These are phyloP conservation scores for Fundulus diaphanus DNA, from an alignment of 2,797 vertebrate genomes.

Conservation along the genomic window DNA sequence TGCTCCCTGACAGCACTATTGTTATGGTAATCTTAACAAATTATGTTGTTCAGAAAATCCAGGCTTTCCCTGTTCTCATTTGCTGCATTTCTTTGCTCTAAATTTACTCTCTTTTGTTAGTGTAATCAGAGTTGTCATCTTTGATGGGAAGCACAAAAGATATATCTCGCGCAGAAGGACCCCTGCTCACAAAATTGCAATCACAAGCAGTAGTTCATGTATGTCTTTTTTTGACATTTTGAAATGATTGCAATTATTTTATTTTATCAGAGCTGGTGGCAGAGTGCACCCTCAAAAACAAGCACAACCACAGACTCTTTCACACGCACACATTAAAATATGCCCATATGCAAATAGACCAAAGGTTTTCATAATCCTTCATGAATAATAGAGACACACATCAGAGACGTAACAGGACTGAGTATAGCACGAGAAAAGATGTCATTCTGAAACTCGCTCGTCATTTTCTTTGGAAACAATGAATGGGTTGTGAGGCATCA, in stretches of 20 bases:
- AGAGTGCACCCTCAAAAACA: neutral
- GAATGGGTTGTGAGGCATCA: slow-evolving; percentile 7
- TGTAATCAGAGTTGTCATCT: slow-evolving; percentile 61
- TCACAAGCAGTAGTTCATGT: slow-evolving; percentile 9
- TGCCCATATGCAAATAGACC: slow-evolving; percentile 51
- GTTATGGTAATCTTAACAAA: slow-evolving; percentile 58
- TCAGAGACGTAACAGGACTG: slow-evolving; percentile 44
- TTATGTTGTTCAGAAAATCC: slow-evolving; percentile 53
- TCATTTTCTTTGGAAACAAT: slow-evolving; percentile 18
- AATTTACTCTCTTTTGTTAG: slow-evolving; percentile 60
- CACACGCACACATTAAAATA: slow-evolving; percentile 9
- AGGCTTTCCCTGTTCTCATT: slow-evolving; percentile 40
- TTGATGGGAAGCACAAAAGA: slow-evolving; percentile 45
- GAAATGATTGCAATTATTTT: slow-evolving; percentile 30
- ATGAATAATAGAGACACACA: slow-evolving; percentile 64
- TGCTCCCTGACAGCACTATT: slow-evolving; percentile 47
- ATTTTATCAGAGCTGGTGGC: slow-evolving; percentile 13
- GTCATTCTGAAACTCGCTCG: slow-evolving; percentile 26
- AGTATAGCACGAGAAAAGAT: slow-evolving; percentile 24
- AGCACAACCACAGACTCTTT: neutral
- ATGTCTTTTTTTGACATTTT: slow-evolving; percentile 20
- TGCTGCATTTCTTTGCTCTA: slow-evolving; percentile 38
- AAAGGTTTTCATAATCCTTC: slow-evolving; percentile 53
- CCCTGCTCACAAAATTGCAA: neutral
- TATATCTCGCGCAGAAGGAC: slow-evolving; percentile 30